These are phyloP conservation scores for Heliconius ismenius DNA, from an alignment of 2,888 invertebrate genomes.

Conservation along the genomic window DNA sequence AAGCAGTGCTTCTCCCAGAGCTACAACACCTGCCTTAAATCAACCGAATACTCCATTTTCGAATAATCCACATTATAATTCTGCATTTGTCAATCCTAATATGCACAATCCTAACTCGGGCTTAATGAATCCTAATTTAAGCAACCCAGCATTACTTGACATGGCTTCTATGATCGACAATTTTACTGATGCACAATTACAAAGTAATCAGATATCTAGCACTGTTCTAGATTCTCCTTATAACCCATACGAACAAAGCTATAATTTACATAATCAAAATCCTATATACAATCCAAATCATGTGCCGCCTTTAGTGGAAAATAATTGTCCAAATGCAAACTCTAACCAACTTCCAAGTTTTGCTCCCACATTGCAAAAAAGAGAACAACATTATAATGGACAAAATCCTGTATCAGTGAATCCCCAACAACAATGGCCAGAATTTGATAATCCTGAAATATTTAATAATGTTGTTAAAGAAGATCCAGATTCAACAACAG, in stretches of 20 bases:
- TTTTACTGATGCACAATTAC: slow-evolving; percentile 89
- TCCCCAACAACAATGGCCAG: slow-evolving; percentile 72
- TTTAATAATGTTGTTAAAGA: slow-evolving; percentile 84
- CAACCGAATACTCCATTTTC: slow-evolving; percentile 68
- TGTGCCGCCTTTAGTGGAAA: slow-evolving; percentile 78
- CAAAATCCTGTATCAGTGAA: slow-evolving; percentile 54
- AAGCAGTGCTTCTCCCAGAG: slow-evolving; percentile 81
- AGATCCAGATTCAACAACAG: slow-evolving; percentile 89
- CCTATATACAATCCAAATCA: slow-evolving; percentile 82
- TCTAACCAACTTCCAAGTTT: slow-evolving; percentile 75
- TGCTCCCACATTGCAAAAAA: slow-evolving; percentile 68
- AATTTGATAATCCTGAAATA: slow-evolving; percentile 71
- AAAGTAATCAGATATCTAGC: slow-evolving; percentile 92
- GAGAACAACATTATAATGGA: slow-evolving; percentile 61
- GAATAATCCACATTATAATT: slow-evolving; percentile 70
- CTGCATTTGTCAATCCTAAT: slow-evolving; percentile 75
- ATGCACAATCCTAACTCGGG: slow-evolving; percentile 70
- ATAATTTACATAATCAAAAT: slow-evolving; percentile 85
- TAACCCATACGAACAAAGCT: slow-evolving; percentile 83
- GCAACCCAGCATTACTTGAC: slow-evolving; percentile 84
- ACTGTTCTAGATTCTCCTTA: slow-evolving; percentile 89
- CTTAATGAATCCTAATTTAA: slow-evolving; percentile 75
- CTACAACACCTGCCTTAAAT: slow-evolving; percentile 69
- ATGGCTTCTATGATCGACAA: slow-evolving; percentile 90
- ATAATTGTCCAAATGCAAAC: slow-evolving; percentile 68